Evolutionary conservation across 2,888 invertebrate species (phyloP).

Genomic region (Galeopsomyia nigrocyanea): DNA sequence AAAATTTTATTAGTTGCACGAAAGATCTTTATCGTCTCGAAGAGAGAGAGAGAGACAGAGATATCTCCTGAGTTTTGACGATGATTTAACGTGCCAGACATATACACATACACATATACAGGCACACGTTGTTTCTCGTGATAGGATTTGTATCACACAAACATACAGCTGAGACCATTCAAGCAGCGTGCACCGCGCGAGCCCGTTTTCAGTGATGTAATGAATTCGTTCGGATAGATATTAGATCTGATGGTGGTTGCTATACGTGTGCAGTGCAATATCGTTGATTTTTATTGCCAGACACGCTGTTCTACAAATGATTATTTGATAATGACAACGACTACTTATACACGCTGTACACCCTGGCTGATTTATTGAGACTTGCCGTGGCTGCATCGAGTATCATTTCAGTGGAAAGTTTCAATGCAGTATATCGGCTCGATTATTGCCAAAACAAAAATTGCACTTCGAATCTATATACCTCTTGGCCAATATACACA

Average conservation of each 20-base stretch:
- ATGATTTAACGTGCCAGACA: conserved; percentile 34
- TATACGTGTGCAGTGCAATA: background rate
- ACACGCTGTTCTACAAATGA: conserved; percentile 6
- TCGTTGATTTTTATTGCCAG: background rate
- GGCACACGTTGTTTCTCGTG: too few relatives aligned
- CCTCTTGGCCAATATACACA: too few relatives aligned
- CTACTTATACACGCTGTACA: too few relatives aligned
- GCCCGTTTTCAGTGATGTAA: conserved; percentile 15
- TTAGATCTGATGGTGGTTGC: conserved; percentile 11
- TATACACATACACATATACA: background rate
- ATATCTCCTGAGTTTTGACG: background rate
- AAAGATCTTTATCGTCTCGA: conserved; percentile 23
- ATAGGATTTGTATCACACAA: conserved; percentile 4
- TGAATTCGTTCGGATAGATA: conserved; percentile 26
- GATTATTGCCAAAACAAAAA: too few relatives aligned
- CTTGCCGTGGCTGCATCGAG: too few relatives aligned
- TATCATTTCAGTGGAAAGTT: too few relatives aligned
- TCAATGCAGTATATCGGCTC: too few relatives aligned
- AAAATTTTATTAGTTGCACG: conserved; percentile 25
- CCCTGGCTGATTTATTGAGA: too few relatives aligned
- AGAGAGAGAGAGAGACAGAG: background rate
- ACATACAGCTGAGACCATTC: background rate
- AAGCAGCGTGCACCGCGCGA: background rate
- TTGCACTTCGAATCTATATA: too few relatives aligned
- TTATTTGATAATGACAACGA: background rate